Evolutionary conservation across 2,888 invertebrate species (phyloP), one percentile per base, ranked within the genome.

Genomic region (Unio delphinus): DNA sequence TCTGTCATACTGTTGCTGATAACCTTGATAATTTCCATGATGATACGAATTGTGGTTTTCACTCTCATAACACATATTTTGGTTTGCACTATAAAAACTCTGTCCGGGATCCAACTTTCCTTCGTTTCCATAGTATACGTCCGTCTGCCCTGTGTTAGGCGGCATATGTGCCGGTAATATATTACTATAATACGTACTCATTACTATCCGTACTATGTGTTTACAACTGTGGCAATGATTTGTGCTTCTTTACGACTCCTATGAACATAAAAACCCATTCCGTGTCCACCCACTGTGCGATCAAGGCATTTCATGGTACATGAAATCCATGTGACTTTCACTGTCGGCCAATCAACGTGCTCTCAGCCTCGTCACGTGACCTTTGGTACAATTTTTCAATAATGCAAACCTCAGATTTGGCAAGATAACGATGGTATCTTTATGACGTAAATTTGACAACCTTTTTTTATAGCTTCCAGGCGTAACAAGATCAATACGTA

Each of bases 31-130:
- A 65, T 74, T 78, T n/a, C 72, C 65, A 72, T 77, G 75, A 59
- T 78, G 76, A 60, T 79, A 80, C 18, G 79, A 75, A 65, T 69
- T 77, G 28, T 72, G 70, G 64, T 76, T 72, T 56, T 80, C 80
- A 65, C 76, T 79, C 62, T 81, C 80, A 61, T 72, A 81, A 73
- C 81, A 81, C 81, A 81, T 79, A 72, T 71, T 78, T 63, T 79
- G 80, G 45, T 71, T 65, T 57, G 70, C 64, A n/a, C 75, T 67
- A 68, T 80, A 78, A 64, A 73, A 80, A 64, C 65, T 66, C 55
- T 71, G 72, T 64, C 70, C 68, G n/a, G 68, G 60, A 61, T 81
- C 81, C 73, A 76, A 55, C 30, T 66, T 60, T 64, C 75, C 78
- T 59, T 79, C 76, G 26, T 76, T 72, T 56, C 75, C 75, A 66